A percentile compares a stretch with the other conserved stretches of the same genome.
phyloP scores from a whole-genome alignment of 2,888 invertebrate species.

The Perizoma flavofasciatum region DNA sequence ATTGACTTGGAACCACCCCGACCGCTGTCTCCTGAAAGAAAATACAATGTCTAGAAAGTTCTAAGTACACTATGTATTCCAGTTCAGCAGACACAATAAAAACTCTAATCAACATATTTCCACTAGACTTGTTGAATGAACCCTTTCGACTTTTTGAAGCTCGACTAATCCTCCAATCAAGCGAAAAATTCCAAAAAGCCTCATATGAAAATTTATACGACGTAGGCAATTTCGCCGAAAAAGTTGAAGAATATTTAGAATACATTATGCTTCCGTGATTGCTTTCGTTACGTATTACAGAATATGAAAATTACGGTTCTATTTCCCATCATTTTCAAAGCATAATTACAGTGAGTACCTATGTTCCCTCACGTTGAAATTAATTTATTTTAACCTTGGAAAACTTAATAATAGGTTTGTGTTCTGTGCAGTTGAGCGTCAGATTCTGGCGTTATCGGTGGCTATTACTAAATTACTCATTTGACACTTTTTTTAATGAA shows the following conservation, averaged over 20 bases:
- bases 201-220: conserved; percentile 7
- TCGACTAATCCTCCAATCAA: conserved; percentile 17
- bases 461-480: too few relatives aligned
- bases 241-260: not conserved
- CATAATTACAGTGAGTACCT: conserved; percentile 9
- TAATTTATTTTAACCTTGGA: conserved; percentile 10
- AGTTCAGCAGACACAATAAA: too few relatives aligned
- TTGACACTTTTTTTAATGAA: too few relatives aligned
- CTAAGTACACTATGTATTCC: too few relatives aligned
- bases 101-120: conserved; percentile 15
- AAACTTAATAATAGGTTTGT: conserved; percentile 2
- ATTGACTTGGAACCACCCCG: too few relatives aligned
- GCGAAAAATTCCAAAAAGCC: not conserved
- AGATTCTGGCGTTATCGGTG: not conserved
- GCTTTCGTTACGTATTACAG: conserved; percentile 5
- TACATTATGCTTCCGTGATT: conserved; percentile 9
- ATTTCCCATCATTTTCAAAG: conserved; percentile 5
- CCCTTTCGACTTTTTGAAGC: conserved; percentile 9
- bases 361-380: conserved; percentile 8
- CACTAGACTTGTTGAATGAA: conserved; percentile 23
- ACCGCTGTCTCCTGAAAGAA: not conserved
- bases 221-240: not conserved
- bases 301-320: conserved; percentile 9
- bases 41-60: not conserved
- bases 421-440: conserved; percentile 4